A percentile compares a stretch with the other conserved stretches of the same genome.
Conservation (phyloP, 2,797 vertebrate species). For the Sebastiscus albofasciatus region DNA sequence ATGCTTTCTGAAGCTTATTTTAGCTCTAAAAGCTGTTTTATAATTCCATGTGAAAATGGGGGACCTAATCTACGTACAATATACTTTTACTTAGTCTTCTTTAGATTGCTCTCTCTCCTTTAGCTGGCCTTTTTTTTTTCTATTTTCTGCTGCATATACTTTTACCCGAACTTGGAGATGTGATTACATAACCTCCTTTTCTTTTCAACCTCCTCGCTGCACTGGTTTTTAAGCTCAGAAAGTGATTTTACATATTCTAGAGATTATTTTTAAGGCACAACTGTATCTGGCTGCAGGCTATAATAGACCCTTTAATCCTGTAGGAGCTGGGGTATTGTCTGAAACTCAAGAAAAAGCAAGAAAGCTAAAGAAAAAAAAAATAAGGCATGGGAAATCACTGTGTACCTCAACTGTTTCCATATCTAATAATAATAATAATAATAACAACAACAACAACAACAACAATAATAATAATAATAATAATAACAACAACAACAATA, state of each 20-base stretch:
- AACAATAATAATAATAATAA: not conserved
- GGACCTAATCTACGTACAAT: not conserved
- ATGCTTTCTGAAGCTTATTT: not conserved
- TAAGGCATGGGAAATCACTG: not conserved
- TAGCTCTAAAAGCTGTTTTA: not conserved
- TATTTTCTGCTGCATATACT: constrained; percentile 16
- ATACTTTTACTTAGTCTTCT: not conserved
- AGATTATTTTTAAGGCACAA: constrained; percentile 40
- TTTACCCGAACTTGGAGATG: constrained; percentile 26
- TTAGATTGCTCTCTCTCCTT: not conserved
- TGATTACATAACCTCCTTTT: constrained; percentile 34
- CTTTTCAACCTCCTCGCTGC: not conserved
- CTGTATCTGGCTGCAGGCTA: constrained; percentile 27
- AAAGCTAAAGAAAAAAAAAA: not conserved
- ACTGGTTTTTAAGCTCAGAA: constrained; percentile 15
- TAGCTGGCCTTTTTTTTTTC: not conserved
- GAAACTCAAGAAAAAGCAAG: constrained; percentile 7
- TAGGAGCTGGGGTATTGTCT: constrained; percentile 1
- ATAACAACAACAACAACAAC: not conserved
- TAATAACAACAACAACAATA: not conserved
- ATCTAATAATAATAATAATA: not conserved
- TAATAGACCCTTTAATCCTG: constrained; percentile 42
- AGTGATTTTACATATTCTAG: constrained; percentile 39
- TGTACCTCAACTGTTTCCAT: not conserved
- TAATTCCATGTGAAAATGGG: not conserved